Conservation (phyloP, 2,888 invertebrate species). For the Plemyria rubiginata region DNA sequence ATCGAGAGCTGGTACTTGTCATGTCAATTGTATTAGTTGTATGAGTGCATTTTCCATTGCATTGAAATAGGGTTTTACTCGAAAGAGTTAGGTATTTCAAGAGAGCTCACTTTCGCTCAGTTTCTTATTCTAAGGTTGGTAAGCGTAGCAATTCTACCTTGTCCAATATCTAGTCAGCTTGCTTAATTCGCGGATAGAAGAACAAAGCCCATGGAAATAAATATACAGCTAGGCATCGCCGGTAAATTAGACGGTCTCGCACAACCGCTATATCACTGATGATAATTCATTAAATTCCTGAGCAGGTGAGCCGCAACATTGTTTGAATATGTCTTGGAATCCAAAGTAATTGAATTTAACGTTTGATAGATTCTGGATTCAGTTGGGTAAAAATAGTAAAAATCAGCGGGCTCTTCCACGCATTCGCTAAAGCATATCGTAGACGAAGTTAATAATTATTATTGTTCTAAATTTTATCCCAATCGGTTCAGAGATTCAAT, state of each 20-base stretch:
- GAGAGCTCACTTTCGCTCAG: neutral
- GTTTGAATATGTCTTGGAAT: slow-evolving; percentile 13
- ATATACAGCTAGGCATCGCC: slow-evolving; percentile 64
- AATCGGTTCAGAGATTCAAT: too few relatives aligned
- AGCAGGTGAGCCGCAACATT: slow-evolving; percentile 27
- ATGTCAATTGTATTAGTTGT: too few relatives aligned
- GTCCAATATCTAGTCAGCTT: slow-evolving; percentile 36
- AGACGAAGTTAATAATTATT: too few relatives aligned
- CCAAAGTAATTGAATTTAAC: slow-evolving; percentile 12
- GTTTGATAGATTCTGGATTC: slow-evolving; percentile 3
- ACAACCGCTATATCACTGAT: slow-evolving; percentile 59
- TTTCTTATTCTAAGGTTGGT: neutral
- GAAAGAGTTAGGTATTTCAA: too few relatives aligned
- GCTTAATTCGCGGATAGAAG: slow-evolving; percentile 81
- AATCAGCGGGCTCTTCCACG: neutral
- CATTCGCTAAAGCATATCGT: too few relatives aligned
- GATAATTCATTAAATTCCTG: slow-evolving; percentile 65
- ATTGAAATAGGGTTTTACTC: too few relatives aligned
- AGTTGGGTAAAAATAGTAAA: neutral
- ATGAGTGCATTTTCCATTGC: too few relatives aligned
- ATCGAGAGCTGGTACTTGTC: too few relatives aligned
- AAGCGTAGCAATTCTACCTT: slow-evolving; percentile 7
- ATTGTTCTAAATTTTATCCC: too few relatives aligned
- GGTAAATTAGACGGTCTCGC: slow-evolving; percentile 60
- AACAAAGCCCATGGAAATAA: slow-evolving; percentile 80